Base-by-base conservation (phyloP, 1,140 invertebrate species). In the Cherax destructor region DNA sequence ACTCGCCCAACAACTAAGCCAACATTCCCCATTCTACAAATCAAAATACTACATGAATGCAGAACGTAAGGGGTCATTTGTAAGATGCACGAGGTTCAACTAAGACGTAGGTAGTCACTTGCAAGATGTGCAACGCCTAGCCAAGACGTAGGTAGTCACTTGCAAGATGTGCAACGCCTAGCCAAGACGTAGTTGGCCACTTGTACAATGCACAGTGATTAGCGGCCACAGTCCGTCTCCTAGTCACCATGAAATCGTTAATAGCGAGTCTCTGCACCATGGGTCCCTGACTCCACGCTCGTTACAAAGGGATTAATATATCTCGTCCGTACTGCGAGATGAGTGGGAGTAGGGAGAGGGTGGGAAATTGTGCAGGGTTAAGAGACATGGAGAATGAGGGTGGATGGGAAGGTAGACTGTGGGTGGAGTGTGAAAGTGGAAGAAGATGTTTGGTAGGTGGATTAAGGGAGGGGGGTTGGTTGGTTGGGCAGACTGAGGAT, bases 171-270 rank as follows among this genome's bases (percentile, higher is more conserved):
- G 30, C 30, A 41, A 41, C 30, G 30, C 30, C 30, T 41, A 41
- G 30, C 30, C 30, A 41, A 41, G 30, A 41, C 30, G 30, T 41
- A 41, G 30, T 0, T 41, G 30, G 30, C 2, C 30, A 41, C 30
- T 41, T 41, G 30, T 41, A 41, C 30, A 41, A 41, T 41, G 5
- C 56, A 30, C 30, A n/a, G 61, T 69, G 61, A 69, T 69, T 21
- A 69, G 21, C 4, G 0, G 3, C 16, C 61, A 18, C 21, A 10
- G 18, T 16, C 5, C 69, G 69, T 9, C 69, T 74, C 24, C 69
- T 13, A 1, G n/a, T 74, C 11, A 74, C 69, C 69, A 74, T 74
- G 69, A 74, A 74, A 74, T 74, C 69, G 69, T 74, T 74, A 74
- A 74, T 74, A 11, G 69, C n/a, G 24, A 74, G 69, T 30, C 24